Percentiles rank a stretch among this genome's conserved stretches.
Evolutionary conservation across 2,113 vertebrate genomes (phyloP).

Genomic region (Oryzias woworae): DNA sequence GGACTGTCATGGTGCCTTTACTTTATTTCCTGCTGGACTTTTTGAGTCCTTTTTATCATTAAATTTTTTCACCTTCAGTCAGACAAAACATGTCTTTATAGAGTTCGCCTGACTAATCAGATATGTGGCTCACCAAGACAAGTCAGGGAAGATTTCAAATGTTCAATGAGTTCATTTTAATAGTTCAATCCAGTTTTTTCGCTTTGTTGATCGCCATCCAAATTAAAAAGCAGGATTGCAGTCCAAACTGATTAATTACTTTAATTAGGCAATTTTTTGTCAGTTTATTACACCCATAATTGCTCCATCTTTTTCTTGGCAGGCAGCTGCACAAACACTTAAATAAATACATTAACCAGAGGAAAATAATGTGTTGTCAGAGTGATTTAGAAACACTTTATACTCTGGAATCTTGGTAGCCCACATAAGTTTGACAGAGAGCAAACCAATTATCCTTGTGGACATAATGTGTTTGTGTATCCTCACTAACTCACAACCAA

Average conservation of each 20-base stretch:
- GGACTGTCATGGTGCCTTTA: background rate
- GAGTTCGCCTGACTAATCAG: no score
- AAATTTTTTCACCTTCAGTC: slow-evolving; percentile 9
- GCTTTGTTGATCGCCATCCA: no score
- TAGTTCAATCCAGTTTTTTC: no score
- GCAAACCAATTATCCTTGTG: slow-evolving; percentile 17
- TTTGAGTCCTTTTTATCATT: slow-evolving; percentile 6
- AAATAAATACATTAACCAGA: slow-evolving; percentile 6
- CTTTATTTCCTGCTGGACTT: slow-evolving; percentile 1
- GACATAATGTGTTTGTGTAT: background rate
- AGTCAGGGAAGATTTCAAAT: no score
- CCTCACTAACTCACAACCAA: background rate
- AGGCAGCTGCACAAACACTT: background rate
- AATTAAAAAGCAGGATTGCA: no score
- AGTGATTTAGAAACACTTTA: no score
- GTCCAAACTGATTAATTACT: background rate
- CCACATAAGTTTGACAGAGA: slow-evolving; percentile 14
- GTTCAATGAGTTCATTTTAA: no score
- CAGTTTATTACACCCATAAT: slow-evolving; percentile 4
- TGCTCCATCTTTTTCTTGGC: slow-evolving; percentile 8
- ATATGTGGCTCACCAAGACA: no score
- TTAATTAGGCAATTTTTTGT: background rate
- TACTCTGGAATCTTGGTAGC: no score
- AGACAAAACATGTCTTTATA: background rate
- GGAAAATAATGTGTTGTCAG: no score